Percentiles rank a stretch among this genome's conserved stretches.
Conservation (phyloP, 1,140 invertebrate genomes). For the Drosophila parvula region DNA sequence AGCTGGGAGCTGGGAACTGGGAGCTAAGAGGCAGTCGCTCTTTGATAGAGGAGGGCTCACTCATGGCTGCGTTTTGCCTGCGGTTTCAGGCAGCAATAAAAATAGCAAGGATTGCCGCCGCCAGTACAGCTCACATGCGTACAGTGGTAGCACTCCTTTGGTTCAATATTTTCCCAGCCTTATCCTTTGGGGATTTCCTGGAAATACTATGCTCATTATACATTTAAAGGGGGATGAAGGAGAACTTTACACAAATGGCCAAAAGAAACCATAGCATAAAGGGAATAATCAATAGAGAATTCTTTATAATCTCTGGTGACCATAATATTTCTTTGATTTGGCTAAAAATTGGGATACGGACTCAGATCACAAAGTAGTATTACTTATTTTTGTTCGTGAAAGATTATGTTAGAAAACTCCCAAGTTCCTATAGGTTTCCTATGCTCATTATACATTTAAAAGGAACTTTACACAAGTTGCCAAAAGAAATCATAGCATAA, state of each 20-base stretch:
- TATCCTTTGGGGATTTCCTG: neutral
- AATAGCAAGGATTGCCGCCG: conserved; percentile 41
- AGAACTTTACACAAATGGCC: neutral
- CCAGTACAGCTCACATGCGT: conserved; percentile 10
- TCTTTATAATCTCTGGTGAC: no score
- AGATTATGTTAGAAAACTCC: no score
- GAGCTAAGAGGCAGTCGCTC: conserved; percentile 11
- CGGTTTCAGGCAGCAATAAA: conserved; percentile 65
- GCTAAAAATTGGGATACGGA: neutral
- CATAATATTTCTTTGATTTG: no score
- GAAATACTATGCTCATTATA: no score
- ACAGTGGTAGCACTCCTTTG: conserved; percentile 22
- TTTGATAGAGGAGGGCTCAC: conserved; percentile 33
- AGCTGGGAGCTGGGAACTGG: neutral
- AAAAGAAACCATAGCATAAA: no score
- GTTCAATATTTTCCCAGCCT: neutral
- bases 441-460: neutral
- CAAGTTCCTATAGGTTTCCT: no score
- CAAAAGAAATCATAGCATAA: no score
- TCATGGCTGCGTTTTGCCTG: conserved; percentile 45
- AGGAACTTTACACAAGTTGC: neutral
- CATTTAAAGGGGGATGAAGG: neutral
- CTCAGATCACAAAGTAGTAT: neutral
- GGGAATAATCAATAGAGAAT: no score
- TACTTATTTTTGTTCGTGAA: no score